phyloP scores from a whole-genome alignment of 2,113 vertebrate genomes.

The Campylorhamphus procurvoides region DNA sequence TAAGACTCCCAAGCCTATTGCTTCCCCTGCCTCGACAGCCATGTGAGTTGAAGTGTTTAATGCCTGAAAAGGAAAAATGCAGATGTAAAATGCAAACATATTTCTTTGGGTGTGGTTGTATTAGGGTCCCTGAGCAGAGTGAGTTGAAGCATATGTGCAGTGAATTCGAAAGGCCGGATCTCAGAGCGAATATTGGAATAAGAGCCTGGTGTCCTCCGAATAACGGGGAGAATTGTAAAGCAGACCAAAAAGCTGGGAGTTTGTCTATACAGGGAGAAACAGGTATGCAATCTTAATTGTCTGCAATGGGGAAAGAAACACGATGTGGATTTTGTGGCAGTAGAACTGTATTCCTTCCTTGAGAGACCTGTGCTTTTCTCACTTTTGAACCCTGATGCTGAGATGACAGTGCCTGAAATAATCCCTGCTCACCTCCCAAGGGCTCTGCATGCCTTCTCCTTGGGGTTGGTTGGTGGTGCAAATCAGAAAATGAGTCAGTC shows the following conservation, averaged over 20 bases:
- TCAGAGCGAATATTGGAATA: slow-evolving; percentile 55
- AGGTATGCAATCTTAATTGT: slow-evolving; percentile 50
- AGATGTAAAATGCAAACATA: not conserved
- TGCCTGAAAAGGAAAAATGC: not conserved
- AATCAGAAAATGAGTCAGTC: not conserved
- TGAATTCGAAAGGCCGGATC: slow-evolving; percentile 81
- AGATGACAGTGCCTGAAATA: not conserved
- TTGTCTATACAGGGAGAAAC: slow-evolving; percentile 66
- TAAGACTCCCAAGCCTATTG: not conserved
- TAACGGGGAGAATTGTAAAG: slow-evolving; percentile 76
- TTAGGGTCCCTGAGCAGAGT: slow-evolving; percentile 84
- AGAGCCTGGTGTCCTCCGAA: slow-evolving; percentile 79
- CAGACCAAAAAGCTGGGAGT: slow-evolving; percentile 30
- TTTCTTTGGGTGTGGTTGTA: slow-evolving; percentile 22
- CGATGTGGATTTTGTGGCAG: not conserved
- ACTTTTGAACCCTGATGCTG: accelerated
- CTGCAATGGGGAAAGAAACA: not conserved
- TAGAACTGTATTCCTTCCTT: not conserved
- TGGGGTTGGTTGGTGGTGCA: not conserved
- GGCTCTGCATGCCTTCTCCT: not conserved
- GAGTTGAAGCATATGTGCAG: slow-evolving; percentile 79
- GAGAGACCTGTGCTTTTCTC: not conserved
- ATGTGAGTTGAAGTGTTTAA: not conserved
- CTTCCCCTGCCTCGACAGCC: not conserved
- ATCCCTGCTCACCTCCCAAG: not conserved